Base-by-base conservation (phyloP, 2,797 vertebrate genomes). In the Euthynnus affinis region DNA sequence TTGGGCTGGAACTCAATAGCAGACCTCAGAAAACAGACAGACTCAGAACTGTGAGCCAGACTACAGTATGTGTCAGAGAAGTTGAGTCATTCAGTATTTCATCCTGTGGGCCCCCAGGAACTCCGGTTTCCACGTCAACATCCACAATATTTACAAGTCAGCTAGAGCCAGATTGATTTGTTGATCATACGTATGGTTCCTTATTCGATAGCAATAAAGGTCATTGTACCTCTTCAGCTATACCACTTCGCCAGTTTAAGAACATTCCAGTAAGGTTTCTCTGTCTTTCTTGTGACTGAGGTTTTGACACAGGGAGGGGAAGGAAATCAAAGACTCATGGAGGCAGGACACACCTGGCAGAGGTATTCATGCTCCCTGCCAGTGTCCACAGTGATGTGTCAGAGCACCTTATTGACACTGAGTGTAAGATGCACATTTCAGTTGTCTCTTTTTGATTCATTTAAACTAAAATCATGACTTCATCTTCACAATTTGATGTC, bases 331-430 rank as follows among this genome's bases (percentile, higher is more conserved):
- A 66, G 10, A 2, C 13, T 53, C 48, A 40, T 32, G 51, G n/a
- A 61, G 53, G 22, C 27, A 69, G 70, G 85, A 90, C 91, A 91
- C 87, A 87, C 90, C 91, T 88, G 86, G 48, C 8, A 2, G 65
- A 87, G 81, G 86, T 88, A 88, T 90, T 88, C 57, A 29, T 61
- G 34, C 73, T 74, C 53, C 69, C 78, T 80, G 40, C 67, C 74
- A 64, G 37, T 65, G 51, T 73, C 42, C 60, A 63, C 57, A 37
- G 59, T 71, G 66, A 23, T 59, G 68, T 79, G 76, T 81, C 51
- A 53, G 4, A 48, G 22, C 17, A 2, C 32, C 34, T 20, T 57
- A 1, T 46, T 52, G 9, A 76, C 57, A 22, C n/a, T 20, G 15
- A 56, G 27, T 51, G 32, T 23, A 46, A 48, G 1, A 37, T 17